Conservation (phyloP, 2,888 invertebrate species). For the Tinea trinotella region DNA sequence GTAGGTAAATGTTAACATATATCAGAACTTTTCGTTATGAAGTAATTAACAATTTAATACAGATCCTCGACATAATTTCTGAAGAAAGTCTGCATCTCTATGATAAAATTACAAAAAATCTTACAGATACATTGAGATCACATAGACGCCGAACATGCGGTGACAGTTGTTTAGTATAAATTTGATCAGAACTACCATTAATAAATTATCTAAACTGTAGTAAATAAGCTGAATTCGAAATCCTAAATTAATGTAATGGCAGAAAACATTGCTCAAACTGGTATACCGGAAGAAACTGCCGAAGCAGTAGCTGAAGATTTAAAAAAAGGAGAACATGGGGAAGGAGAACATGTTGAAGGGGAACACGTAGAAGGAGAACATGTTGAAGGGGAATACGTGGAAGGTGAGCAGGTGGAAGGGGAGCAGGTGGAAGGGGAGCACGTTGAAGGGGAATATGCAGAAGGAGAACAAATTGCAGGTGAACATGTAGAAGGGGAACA, state of each 20-base stretch:
- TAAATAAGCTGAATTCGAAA: no score
- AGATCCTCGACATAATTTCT: slow-evolving; percentile 45
- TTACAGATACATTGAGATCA: slow-evolving; percentile 40
- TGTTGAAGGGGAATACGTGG: slow-evolving; percentile 18
- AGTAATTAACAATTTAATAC: slow-evolving; percentile 41
- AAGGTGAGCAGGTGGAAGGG: slow-evolving; percentile 28
- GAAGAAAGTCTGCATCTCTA: slow-evolving; percentile 41
- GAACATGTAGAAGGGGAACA: slow-evolving; percentile 26
- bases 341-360: slow-evolving; percentile 28
- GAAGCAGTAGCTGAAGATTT: slow-evolving; percentile 10
- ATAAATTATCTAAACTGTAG: slow-evolving; percentile 12
- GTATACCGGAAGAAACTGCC: slow-evolving; percentile 22
- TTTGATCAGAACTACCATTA: slow-evolving; percentile 16
- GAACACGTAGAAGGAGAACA: slow-evolving; percentile 22
- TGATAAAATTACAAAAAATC: slow-evolving; percentile 51
- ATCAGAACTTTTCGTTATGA: slow-evolving; percentile 39
- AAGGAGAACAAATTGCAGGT: slow-evolving; percentile 28
- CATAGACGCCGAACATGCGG: slow-evolving; percentile 42
- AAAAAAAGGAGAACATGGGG: slow-evolving; percentile 20
- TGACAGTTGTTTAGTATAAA: slow-evolving; percentile 47
- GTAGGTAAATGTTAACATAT: slow-evolving; percentile 43
- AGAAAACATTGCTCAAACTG: slow-evolving; percentile 24
- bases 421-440: slow-evolving; percentile 23
- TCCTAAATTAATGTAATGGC: slow-evolving; percentile 29
- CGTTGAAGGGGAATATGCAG: slow-evolving; percentile 23